Evolutionary conservation across 30 jellyfish, hydroid and myxozoan genomes (phyloP).

Genomic region (Sanderia malayensis): DNA sequence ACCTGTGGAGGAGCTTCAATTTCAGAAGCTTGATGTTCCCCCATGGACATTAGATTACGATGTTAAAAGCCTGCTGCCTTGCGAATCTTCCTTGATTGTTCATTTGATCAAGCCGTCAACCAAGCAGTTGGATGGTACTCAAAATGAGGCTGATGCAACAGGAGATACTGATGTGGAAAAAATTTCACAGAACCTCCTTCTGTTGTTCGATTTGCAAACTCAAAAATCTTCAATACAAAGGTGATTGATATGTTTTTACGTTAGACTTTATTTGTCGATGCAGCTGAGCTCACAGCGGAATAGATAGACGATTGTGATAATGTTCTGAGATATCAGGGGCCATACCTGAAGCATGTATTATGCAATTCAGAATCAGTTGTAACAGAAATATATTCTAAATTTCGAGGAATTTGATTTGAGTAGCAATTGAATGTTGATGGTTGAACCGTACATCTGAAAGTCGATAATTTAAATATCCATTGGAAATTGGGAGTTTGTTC

Average conservation of each 20-base stretch:
- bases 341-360: background rate
- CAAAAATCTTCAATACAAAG: slow-evolving; percentile 37
- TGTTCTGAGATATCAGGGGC: background rate
- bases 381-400: background rate
- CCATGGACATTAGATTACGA: slow-evolving; percentile 39
- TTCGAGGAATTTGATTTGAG: background rate
- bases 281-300: too few relatives aligned
- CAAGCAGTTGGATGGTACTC: too few relatives aligned
- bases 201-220: slow-evolving; percentile 23
- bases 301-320: background rate
- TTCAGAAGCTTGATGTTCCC: slow-evolving; percentile 23
- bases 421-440: background rate
- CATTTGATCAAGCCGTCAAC: background rate
- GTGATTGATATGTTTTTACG: background rate
- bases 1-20: too few relatives aligned
- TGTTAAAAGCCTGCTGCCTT: slow-evolving; percentile 12
- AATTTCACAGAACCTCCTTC: background rate
- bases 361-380: background rate
- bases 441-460: too few relatives aligned
- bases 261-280: too few relatives aligned
- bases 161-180: background rate
- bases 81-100: slow-evolving; percentile 4
- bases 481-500: too few relatives aligned
- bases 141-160: background rate
- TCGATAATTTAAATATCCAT: too few relatives aligned